Conservation (phyloP, 2,113 vertebrate species). For the Sterrhoptilus dennistouni region DNA sequence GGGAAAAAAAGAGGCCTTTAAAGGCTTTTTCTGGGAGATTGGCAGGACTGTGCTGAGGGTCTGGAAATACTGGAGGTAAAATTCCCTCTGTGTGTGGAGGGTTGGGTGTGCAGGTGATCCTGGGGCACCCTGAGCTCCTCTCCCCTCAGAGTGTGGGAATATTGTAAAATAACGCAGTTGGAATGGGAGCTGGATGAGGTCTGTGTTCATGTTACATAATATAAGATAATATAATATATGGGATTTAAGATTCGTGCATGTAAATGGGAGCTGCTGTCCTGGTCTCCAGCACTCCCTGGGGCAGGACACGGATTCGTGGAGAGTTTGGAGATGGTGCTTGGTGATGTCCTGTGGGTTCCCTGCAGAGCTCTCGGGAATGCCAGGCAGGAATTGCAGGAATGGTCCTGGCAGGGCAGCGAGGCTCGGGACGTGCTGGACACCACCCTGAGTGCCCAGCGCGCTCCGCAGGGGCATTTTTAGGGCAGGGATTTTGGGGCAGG, state of each 20-base stretch:
- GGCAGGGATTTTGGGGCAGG: neutral
- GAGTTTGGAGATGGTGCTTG: neutral
- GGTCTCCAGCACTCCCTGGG: neutral
- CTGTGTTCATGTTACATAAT: neutral
- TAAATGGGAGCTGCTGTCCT: neutral
- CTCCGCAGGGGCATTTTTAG: neutral
- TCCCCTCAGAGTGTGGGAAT: neutral
- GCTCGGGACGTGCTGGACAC: neutral
- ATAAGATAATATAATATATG: rapidly evolving
- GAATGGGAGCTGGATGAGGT: neutral
- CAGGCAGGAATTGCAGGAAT: neutral
- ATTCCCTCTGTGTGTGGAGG: neutral
- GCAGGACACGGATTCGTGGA: rapidly evolving
- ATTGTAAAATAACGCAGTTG: neutral
- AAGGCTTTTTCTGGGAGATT: neutral
- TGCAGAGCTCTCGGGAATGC: neutral
- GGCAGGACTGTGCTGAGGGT: neutral
- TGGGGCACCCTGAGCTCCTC: neutral
- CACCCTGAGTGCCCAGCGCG: rapidly evolving
- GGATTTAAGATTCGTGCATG: neutral
- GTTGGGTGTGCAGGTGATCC: neutral
- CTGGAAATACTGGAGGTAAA: neutral
- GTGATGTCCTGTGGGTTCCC: neutral
- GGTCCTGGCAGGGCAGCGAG: neutral
- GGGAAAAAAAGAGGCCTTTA: neutral